A percentile compares a stretch with the other conserved stretches of the same genome.
phyloP scores from a whole-genome alignment of 2,888 invertebrate species.

The Dinocampus coccinellae region DNA sequence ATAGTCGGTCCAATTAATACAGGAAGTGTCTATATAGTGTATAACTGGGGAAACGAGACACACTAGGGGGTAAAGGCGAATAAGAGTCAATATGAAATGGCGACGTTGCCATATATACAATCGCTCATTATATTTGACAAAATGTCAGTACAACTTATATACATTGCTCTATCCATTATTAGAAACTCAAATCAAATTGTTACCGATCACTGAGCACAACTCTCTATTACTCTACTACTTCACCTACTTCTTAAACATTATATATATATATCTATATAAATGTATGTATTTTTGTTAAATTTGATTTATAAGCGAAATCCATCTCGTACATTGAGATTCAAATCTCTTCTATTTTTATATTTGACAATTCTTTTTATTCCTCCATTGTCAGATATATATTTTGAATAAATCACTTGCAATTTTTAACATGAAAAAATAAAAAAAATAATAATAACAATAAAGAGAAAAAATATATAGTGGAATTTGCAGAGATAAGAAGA shows the following conservation, averaged over 20 bases:
- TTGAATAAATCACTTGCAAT: too few relatives aligned
- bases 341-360: too few relatives aligned
- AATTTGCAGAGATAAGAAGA: background rate
- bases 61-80: background rate
- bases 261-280: background rate
- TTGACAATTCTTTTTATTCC: too few relatives aligned
- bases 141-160: background rate
- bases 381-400: too few relatives aligned
- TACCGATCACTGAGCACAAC: background rate
- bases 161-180: background rate
- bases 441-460: background rate
- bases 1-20: conserved; percentile 31
- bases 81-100: background rate
- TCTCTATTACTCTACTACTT: background rate
- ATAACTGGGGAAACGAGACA: background rate
- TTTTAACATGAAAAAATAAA: too few relatives aligned
- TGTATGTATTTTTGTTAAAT: too few relatives aligned
- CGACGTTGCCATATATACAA: background rate
- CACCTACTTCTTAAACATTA: background rate
- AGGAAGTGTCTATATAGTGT: background rate
- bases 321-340: too few relatives aligned
- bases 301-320: too few relatives aligned
- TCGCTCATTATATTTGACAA: conserved; percentile 14
- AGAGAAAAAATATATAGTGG: background rate
- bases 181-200: conserved; percentile 18